Percentiles rank a stretch among this genome's conserved stretches.
Conservation (phyloP, 2,113 vertebrate species). For the Rhizomys pruinosus region DNA sequence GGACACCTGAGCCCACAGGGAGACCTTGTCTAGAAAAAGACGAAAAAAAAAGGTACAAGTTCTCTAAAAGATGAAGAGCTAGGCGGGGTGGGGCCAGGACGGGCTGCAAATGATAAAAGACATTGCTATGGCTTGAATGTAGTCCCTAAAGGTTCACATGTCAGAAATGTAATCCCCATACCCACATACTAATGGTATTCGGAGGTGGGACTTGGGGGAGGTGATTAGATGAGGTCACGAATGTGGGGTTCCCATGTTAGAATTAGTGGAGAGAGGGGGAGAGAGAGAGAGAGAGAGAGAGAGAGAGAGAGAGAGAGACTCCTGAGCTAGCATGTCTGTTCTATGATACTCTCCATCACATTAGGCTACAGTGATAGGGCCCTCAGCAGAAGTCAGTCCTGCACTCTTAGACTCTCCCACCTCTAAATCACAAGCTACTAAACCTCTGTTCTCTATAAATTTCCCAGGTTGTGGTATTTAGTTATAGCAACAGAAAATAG, state of each 20-base stretch:
- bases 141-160: not conserved
- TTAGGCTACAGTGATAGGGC: too few relatives aligned
- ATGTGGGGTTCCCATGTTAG: not conserved
- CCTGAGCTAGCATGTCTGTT: not conserved
- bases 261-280: not conserved
- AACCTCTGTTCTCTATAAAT: not conserved
- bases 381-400: not conserved
- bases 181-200: not conserved
- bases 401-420: not conserved
- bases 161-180: not conserved
- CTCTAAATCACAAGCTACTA: not conserved
- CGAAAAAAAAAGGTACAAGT: accelerated
- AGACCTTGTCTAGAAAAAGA: too few relatives aligned
- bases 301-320: not conserved
- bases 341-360: too few relatives aligned
- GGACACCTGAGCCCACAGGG: too few relatives aligned
- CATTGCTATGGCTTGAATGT: not conserved
- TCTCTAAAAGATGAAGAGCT: not conserved
- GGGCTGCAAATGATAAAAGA: not conserved
- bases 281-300: not conserved
- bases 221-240: not conserved
- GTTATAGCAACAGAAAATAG: not conserved
- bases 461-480: not conserved
- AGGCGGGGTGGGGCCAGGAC: not conserved
- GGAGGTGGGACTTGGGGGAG: not conserved